Evolutionary conservation across 2,888 invertebrate species (phyloP).

Genomic region (Drosophila formosana): DNA sequence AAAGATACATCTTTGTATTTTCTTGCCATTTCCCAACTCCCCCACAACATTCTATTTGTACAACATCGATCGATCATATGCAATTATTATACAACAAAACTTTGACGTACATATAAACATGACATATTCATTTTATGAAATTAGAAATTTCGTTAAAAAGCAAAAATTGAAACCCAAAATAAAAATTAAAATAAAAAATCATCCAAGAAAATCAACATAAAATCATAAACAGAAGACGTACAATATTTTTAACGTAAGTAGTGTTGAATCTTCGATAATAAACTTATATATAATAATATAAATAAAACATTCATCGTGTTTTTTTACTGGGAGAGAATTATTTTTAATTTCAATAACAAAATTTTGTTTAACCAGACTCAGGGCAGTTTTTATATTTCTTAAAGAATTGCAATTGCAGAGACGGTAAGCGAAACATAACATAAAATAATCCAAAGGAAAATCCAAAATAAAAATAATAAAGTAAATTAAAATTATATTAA

Average conservation of each 20-base stretch:
- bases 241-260: slow-evolving; percentile 78
- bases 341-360: no score
- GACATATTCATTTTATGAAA: slow-evolving; percentile 70
- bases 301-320: slow-evolving; percentile 30
- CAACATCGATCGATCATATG: slow-evolving; percentile 70
- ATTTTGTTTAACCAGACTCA: no score
- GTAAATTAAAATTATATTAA: no score
- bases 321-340: not conserved
- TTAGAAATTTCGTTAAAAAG: slow-evolving; percentile 67
- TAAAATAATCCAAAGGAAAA: no score
- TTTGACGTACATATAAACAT: slow-evolving; percentile 18
- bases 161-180: slow-evolving; percentile 8
- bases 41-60: slow-evolving; percentile 61
- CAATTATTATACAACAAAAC: slow-evolving; percentile 68
- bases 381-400: no score
- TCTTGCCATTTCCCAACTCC: slow-evolving; percentile 53
- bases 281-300: slow-evolving; percentile 71
- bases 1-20: slow-evolving; percentile 35
- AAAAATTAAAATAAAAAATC: slow-evolving; percentile 12
- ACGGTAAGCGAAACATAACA: no score
- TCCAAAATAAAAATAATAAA: no score
- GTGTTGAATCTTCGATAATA: slow-evolving; percentile 80
- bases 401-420: no score
- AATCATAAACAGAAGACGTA: slow-evolving; percentile 71
- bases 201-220: slow-evolving; percentile 45